Evolutionary conservation across 2,797 vertebrate genomes (phyloP).

Genomic region (Muscicapa striata): DNA sequence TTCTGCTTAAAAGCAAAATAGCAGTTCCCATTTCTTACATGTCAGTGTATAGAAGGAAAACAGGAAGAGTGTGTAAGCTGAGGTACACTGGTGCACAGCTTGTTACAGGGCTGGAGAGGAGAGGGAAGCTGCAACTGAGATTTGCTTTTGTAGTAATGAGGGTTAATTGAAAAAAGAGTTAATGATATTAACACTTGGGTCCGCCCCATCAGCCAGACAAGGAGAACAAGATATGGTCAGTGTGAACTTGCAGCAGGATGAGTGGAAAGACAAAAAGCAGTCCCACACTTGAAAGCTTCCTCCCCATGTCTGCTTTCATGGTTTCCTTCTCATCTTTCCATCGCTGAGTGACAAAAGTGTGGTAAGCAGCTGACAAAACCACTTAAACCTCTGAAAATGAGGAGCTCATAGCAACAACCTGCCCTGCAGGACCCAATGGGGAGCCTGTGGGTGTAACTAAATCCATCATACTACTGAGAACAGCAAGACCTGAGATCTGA

Average conservation of each 20-base stretch:
- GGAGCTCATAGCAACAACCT: background rate
- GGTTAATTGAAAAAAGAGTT: no score
- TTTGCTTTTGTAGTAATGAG: background rate
- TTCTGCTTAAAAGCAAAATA: background rate
- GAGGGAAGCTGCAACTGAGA: background rate
- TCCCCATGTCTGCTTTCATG: background rate
- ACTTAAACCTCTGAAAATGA: background rate
- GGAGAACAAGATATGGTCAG: background rate
- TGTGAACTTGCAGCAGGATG: background rate
- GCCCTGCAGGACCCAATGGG: background rate
- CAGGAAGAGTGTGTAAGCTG: background rate
- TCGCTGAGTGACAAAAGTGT: background rate
- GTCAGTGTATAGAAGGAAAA: background rate
- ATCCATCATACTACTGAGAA: background rate
- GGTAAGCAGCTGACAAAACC: background rate
- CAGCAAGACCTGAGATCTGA: background rate
- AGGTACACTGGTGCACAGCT: background rate
- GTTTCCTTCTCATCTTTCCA: background rate
- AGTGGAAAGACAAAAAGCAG: background rate
- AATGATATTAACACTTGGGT: background rate
- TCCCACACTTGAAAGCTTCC: background rate
- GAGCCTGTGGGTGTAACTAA: background rate
- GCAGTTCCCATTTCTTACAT: background rate
- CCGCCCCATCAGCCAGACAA: background rate
- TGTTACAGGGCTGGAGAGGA: background rate